Evolutionary conservation across 1,140 invertebrate genomes (phyloP).

Genomic region (Bacillus rossius): DNA sequence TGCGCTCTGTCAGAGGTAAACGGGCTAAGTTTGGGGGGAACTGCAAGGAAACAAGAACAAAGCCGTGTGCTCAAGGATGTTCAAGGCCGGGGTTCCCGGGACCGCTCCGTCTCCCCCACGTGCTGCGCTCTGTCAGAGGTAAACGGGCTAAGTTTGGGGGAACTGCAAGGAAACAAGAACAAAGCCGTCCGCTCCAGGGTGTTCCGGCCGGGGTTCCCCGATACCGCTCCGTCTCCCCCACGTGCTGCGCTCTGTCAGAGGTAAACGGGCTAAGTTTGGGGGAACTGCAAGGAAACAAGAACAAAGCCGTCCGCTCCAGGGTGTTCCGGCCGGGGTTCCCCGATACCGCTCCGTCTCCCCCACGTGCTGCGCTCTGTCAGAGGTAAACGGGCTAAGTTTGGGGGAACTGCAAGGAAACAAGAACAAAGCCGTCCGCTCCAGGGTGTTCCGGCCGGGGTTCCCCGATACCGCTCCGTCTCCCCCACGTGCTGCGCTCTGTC

Average conservation of each 20-base stretch:
- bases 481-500: slow-evolving; percentile 67
- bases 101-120: slow-evolving; percentile 71
- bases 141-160: slow-evolving; percentile 76
- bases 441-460: too few relatives aligned
- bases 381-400: slow-evolving; percentile 72
- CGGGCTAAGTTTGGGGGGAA: slow-evolving; percentile 74
- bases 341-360: too few relatives aligned
- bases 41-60: slow-evolving; percentile 50
- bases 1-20: slow-evolving; percentile 65
- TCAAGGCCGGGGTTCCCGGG: too few relatives aligned
- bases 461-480: too few relatives aligned
- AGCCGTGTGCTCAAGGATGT: background rate
- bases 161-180: slow-evolving; percentile 54
- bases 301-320: background rate
- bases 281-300: slow-evolving; percentile 59
- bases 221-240: too few relatives aligned
- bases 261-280: slow-evolving; percentile 75
- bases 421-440: slow-evolving; percentile 3
- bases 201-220: too few relatives aligned
- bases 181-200: background rate
- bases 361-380: slow-evolving; percentile 64
- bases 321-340: too few relatives aligned
- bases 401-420: slow-evolving; percentile 65
- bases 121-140: slow-evolving; percentile 63
- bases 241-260: slow-evolving; percentile 62